These are phyloP conservation scores for Chloroceryle inda DNA, from an alignment of 2,797 vertebrate species.

Conservation along the genomic window DNA sequence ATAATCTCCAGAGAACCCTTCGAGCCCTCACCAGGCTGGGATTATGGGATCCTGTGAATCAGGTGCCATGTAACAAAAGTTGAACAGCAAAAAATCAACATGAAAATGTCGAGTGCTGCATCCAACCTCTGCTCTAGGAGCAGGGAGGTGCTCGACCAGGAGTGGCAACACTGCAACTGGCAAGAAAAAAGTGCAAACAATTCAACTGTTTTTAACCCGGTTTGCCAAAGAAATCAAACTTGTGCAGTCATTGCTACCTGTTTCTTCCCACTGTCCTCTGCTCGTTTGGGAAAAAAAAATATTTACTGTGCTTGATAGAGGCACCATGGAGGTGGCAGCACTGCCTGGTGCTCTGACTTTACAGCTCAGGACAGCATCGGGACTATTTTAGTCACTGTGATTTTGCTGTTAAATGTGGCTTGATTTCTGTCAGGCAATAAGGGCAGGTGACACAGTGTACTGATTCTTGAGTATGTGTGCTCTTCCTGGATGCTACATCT, in stretches of 20 bases:
- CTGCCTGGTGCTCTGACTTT: background rate
- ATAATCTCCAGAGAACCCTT: background rate
- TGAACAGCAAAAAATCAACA: background rate
- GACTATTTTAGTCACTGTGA: background rate
- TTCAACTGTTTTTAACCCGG: background rate
- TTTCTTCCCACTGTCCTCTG: background rate
- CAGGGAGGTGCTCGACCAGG: background rate
- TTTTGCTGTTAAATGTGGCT: background rate
- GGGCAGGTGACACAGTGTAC: background rate
- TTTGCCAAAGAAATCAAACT: background rate
- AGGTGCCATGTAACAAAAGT: background rate
- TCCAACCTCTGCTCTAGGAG: background rate
- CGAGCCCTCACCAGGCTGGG: background rate
- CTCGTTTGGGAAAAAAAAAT: background rate
- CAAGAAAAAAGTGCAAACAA: background rate
- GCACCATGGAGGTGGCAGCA: too few relatives aligned
- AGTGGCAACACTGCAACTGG: background rate
- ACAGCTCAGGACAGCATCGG: background rate
- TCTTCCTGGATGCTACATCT: background rate
- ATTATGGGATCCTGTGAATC: background rate
- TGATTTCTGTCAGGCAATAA: background rate
- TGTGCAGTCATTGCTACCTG: fast-evolving
- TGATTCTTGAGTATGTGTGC: fast-evolving
- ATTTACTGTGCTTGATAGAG: background rate
- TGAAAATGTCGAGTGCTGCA: background rate